These are phyloP conservation scores for Amphimallon solstitiale DNA, from an alignment of 2,888 invertebrate species.

Conservation along the genomic window DNA sequence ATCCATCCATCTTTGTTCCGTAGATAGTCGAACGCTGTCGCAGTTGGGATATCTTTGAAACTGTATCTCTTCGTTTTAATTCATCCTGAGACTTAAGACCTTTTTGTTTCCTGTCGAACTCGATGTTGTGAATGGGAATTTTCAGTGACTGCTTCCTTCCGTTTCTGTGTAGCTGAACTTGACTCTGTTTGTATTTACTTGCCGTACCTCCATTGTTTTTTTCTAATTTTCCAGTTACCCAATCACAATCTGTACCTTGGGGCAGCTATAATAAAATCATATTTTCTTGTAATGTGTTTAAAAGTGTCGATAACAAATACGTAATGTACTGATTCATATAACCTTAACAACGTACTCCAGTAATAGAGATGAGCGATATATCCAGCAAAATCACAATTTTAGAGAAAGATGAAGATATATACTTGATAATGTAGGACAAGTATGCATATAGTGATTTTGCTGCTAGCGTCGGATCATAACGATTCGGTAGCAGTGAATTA, in stretches of 20 bases:
- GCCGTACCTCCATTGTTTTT: neutral
- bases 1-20: neutral
- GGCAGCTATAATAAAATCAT: conserved; percentile 36
- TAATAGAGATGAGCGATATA: too few relatives aligned
- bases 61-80: neutral
- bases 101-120: conserved; percentile 31
- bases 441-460: too few relatives aligned
- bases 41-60: neutral
- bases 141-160: conserved; percentile 35
- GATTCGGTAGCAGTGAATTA: too few relatives aligned
- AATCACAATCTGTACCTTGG: conserved; percentile 36
- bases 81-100: neutral
- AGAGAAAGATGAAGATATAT: too few relatives aligned
- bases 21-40: neutral
- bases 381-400: too few relatives aligned
- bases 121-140: conserved; percentile 40
- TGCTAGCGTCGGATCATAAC: too few relatives aligned
- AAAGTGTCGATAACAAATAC: too few relatives aligned
- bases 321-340: too few relatives aligned
- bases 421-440: too few relatives aligned
- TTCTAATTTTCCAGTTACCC: conserved; percentile 24
- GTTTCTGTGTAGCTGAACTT: neutral
- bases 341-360: too few relatives aligned
- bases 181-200: neutral
- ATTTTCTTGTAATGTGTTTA: too few relatives aligned